Conservation (phyloP, 2,113 vertebrate genomes). For the Heteronetta atricapilla region DNA sequence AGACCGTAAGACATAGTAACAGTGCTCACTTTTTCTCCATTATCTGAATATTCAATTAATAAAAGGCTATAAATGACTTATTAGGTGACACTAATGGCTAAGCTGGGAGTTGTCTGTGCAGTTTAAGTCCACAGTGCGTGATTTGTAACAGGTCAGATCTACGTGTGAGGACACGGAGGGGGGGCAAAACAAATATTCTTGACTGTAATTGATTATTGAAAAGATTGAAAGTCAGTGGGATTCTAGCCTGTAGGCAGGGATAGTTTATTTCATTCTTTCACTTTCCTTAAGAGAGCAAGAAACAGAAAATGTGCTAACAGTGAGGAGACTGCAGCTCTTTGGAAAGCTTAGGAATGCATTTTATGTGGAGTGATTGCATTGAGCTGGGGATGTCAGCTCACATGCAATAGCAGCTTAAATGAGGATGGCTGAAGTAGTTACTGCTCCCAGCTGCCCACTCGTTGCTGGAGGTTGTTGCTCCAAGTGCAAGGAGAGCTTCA, state of each 20-base stretch:
- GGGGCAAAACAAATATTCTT: conserved; percentile 24
- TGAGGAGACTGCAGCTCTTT: not conserved
- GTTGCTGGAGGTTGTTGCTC: not conserved
- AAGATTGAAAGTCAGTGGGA: conserved; percentile 37
- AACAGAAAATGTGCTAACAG: conserved; percentile 2
- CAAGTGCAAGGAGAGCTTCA: not conserved
- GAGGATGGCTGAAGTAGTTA: not conserved
- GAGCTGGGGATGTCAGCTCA: not conserved
- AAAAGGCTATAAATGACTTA: conserved; percentile 29
- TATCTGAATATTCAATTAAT: conserved; percentile 40
- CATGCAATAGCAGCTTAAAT: conserved; percentile 1
- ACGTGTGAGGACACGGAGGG: not conserved
- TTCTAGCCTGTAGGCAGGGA: not conserved
- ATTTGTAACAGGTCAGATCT: conserved; percentile 34
- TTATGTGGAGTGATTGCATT: not conserved
- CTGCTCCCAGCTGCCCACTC: not conserved
- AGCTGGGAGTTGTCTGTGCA: not conserved
- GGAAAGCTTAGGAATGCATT: not conserved
- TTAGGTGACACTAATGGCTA: conserved; percentile 40
- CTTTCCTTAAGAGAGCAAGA: not conserved
- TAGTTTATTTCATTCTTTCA: conserved; percentile 11
- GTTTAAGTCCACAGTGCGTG: not conserved
- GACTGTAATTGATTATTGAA: conserved; percentile 44
- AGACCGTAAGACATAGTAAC: not conserved
- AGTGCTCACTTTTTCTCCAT: not conserved